phyloP scores from a whole-genome alignment of 2,888 invertebrate genomes.

The Lissonota sp. region DNA sequence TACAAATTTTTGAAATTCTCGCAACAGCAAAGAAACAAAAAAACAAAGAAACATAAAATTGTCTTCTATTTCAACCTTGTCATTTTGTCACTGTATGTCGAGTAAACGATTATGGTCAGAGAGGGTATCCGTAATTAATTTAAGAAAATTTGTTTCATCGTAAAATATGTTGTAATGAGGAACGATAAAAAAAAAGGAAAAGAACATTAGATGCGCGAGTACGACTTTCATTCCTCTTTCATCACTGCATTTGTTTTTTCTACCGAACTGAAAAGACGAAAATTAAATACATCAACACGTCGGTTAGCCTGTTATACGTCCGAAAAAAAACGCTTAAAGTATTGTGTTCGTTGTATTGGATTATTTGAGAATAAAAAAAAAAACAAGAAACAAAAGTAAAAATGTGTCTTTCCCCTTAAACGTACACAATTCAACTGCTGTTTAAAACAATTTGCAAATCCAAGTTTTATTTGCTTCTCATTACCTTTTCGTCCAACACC shows the following conservation, averaged over 20 bases:
- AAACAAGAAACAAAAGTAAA: slow-evolving; percentile 14
- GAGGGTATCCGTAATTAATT: slow-evolving; percentile 44
- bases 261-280: slow-evolving; percentile 28
- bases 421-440: slow-evolving; percentile 18
- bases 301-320: slow-evolving; percentile 30
- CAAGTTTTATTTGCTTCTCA: slow-evolving; percentile 24
- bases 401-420: not conserved
- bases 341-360: slow-evolving; percentile 42
- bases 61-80: slow-evolving; percentile 10
- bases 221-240: slow-evolving; percentile 59
- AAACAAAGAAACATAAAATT: not conserved
- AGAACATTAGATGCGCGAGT: slow-evolving; percentile 23
- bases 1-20: slow-evolving; percentile 6
- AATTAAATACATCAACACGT: slow-evolving; percentile 37
- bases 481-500: not conserved
- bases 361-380: slow-evolving; percentile 27
- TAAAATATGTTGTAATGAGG: not conserved
- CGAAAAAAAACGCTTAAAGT: slow-evolving; percentile 31
- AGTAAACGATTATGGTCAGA: slow-evolving; percentile 10
- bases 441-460: slow-evolving; percentile 49
- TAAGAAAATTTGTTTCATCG: slow-evolving; percentile 37
- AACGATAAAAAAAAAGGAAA: too few species aligned
- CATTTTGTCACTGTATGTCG: slow-evolving; percentile 22
- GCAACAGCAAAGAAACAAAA: slow-evolving; percentile 2
- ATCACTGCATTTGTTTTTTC: slow-evolving; percentile 41